Base-by-base conservation (phyloP, 2,888 invertebrate genomes). In the Cremastobaeus sp. region DNA sequence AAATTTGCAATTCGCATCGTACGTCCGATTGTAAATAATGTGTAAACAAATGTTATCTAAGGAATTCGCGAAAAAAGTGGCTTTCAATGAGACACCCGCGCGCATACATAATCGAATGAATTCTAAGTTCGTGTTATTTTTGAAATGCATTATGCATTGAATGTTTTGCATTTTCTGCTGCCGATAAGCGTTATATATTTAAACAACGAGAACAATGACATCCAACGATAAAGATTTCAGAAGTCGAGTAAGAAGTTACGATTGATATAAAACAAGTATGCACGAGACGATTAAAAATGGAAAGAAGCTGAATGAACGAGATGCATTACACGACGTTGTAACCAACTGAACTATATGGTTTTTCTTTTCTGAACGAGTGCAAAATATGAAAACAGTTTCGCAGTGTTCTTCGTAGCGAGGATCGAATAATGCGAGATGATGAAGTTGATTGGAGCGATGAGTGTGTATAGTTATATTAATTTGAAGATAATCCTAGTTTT, bases 151-250 rank as follows among this genome's bases (percentile, higher is more conserved):
- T 37, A 57, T 68, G 50, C 59, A 59, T 52, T 28, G 50, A 59
- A 59, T 59, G 59, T 59, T 59, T 66, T 68, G 59, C 68, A 68
- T 59, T 52, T 68, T 52, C 59, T 41, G 60, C 18, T 32, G 25
- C 45, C 54, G 69, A 69, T 60, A 69, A 60, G 60, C 60, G 52
- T 37, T 59, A 43, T 68, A 59, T 60, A 54, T 69, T 60, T 69
- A 50, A 69, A 60, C 47, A 32, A 45, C 52, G 60, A 52, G 59
- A 69, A 69, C 60, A 69, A 69, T 69, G 68, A 69, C 68, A 69
- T 35, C 25, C 59, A 50, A 11, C 47, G 68, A 69, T 69, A 69
- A 69, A 59, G 52, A 60, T 50, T 59, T 17, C 28, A 60, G 37
- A 54, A 60, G 60, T 60, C 34, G 69, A 60, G 54, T 59, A 60